Conservation (phyloP, 2,113 vertebrate genomes). For the Microtus oregoni region DNA sequence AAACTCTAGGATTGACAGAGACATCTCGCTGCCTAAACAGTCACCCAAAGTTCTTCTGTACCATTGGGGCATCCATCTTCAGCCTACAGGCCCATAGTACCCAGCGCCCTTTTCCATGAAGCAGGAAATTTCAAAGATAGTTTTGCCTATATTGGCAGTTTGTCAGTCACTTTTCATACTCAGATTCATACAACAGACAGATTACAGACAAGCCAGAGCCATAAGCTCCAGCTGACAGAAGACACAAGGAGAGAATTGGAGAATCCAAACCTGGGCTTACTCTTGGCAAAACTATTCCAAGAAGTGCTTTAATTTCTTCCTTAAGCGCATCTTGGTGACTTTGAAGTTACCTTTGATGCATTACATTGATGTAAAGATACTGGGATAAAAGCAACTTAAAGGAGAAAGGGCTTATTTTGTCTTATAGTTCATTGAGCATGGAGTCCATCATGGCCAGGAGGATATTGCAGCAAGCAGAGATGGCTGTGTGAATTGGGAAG, state of each 20-base stretch:
- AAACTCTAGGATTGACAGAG: too few relatives aligned
- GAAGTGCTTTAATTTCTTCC: not conserved
- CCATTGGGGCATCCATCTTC: too few relatives aligned
- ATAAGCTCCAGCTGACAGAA: not conserved
- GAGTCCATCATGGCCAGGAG: not conserved
- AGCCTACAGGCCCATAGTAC: too few relatives aligned
- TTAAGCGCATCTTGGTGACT: not conserved
- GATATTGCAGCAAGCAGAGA: not conserved
- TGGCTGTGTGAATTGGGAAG: not conserved
- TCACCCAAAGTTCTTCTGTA: too few relatives aligned
- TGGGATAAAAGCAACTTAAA: not conserved
- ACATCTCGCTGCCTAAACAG: too few relatives aligned
- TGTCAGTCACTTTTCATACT: too few relatives aligned
- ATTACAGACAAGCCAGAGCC: not conserved
- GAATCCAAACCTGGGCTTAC: not conserved
- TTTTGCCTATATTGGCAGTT: too few relatives aligned
- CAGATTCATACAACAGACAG: not conserved
- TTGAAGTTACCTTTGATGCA: not conserved
- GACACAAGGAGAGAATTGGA: not conserved
- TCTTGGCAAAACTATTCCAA: not conserved
- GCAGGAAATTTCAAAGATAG: too few relatives aligned
- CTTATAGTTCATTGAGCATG: not conserved
- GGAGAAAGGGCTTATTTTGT: not conserved
- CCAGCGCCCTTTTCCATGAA: too few relatives aligned
- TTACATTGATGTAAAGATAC: not conserved